A percentile compares a stretch with the other conserved stretches of the same genome.
phyloP scores from a whole-genome alignment of 2,888 invertebrate genomes.

The Drosophila vallismaia region DNA sequence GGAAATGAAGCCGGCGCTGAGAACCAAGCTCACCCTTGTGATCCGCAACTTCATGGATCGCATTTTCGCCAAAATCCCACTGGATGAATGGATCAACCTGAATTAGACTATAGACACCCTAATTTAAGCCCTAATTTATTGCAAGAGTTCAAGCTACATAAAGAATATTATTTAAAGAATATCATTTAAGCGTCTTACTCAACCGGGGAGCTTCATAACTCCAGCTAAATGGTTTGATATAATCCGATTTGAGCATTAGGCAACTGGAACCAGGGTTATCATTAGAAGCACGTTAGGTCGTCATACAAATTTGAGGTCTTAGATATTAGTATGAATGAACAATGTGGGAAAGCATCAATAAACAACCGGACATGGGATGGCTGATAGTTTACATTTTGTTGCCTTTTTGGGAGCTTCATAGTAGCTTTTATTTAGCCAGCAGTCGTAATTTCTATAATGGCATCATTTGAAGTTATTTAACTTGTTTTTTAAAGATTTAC shows the following conservation, averaged over 20 bases:
- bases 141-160: conserved; percentile 48
- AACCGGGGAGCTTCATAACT: conserved; percentile 8
- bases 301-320: conserved; percentile 46
- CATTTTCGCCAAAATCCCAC: conserved; percentile 90
- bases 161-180: conserved; percentile 14
- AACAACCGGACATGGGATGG: conserved; percentile 6
- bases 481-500: not conserved
- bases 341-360: conserved; percentile 21
- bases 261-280: conserved; percentile 43
- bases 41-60: conserved; percentile 90
- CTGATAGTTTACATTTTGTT: not conserved
- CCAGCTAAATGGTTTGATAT: not conserved
- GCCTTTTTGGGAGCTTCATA: not conserved
- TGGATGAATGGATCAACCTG: conserved; percentile 89
- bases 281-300: conserved; percentile 54
- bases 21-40: conserved; percentile 89
- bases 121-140: conserved; percentile 65
- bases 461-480: not conserved
- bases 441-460: not conserved
- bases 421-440: not conserved
- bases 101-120: conserved; percentile 52
- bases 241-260: conserved; percentile 22
- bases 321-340: conserved; percentile 40
- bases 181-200: conserved; percentile 19
- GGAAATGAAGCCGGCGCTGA: conserved; percentile 94